These are phyloP conservation scores for Eupeodes latifasciatus DNA, from an alignment of 2,888 invertebrate species.

Conservation along the genomic window DNA sequence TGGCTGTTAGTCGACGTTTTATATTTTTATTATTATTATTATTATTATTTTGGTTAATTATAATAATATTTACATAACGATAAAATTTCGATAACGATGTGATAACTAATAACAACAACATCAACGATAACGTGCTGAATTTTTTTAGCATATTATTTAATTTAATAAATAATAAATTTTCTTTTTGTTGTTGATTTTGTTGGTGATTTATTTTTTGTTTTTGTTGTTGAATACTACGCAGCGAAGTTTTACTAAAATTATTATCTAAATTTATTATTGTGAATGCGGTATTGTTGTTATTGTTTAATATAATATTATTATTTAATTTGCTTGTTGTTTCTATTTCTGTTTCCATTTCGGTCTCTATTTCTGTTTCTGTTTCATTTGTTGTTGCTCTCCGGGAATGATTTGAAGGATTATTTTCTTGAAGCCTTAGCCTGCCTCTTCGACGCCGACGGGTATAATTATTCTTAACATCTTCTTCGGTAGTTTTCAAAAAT, in stretches of 20 bases:
- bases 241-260: conserved; percentile 55
- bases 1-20: conserved; percentile 72
- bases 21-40: conserved; percentile 28
- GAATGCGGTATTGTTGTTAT: conserved; percentile 59
- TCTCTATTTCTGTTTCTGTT: conserved; percentile 38
- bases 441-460: conserved; percentile 83
- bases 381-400: conserved; percentile 52
- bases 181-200: conserved; percentile 64
- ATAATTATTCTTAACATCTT: conserved; percentile 78
- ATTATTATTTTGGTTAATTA: conserved; percentile 44
- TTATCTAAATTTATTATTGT: conserved; percentile 73
- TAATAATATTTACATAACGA: conserved; percentile 76
- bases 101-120: conserved; percentile 75
- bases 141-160: conserved; percentile 47
- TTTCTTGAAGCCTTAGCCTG: conserved; percentile 80
- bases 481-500: conserved; percentile 43
- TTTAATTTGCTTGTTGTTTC: conserved; percentile 39
- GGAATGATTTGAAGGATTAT: conserved; percentile 20
- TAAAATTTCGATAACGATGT: conserved; percentile 78
- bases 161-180: not conserved
- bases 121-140: conserved; percentile 64
- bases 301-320: conserved; percentile 24
- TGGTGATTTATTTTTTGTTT: conserved; percentile 37
- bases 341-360: conserved; percentile 13
- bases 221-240: conserved; percentile 53